Percentiles rank a stretch among this genome's conserved stretches.
Conservation (phyloP, 2,113 vertebrate genomes). For the Festucalex cinctus region DNA sequence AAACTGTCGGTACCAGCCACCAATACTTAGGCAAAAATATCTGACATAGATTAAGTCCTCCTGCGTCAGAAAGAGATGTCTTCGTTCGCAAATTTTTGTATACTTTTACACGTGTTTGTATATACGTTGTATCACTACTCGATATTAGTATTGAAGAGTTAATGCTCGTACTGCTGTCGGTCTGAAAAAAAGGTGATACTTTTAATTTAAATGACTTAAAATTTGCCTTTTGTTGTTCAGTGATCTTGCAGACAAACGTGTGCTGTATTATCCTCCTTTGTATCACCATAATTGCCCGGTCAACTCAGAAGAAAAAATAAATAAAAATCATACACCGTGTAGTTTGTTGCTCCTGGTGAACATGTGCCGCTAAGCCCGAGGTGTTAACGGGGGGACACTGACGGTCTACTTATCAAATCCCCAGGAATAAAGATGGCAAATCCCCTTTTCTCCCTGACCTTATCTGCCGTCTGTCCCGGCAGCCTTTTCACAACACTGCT, state of each 20-base stretch:
- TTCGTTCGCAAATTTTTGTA: no score
- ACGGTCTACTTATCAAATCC: neutral
- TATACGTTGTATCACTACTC: no score
- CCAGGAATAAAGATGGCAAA: conserved; percentile 3
- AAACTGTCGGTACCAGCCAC: neutral
- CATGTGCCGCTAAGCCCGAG: neutral
- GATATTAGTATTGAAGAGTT: no score
- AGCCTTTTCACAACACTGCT: neutral
- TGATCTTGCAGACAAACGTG: neutral
- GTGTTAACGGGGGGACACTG: neutral
- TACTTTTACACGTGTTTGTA: no score
- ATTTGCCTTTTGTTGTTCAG: neutral
- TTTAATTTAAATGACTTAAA: no score
- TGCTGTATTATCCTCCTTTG: neutral
- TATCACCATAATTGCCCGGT: neutral
- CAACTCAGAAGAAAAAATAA: neutral
- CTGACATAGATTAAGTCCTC: no score
- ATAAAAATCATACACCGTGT: neutral
- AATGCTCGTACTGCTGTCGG: no score
- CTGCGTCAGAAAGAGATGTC: no score
- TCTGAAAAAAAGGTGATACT: no score
- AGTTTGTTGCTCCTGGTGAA: neutral
- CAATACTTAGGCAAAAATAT: no score
- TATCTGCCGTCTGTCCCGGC: neutral
- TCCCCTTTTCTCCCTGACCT: conserved; percentile 3